phyloP scores from a whole-genome alignment of 1,140 invertebrate genomes.

The Megalopta genalis region DNA sequence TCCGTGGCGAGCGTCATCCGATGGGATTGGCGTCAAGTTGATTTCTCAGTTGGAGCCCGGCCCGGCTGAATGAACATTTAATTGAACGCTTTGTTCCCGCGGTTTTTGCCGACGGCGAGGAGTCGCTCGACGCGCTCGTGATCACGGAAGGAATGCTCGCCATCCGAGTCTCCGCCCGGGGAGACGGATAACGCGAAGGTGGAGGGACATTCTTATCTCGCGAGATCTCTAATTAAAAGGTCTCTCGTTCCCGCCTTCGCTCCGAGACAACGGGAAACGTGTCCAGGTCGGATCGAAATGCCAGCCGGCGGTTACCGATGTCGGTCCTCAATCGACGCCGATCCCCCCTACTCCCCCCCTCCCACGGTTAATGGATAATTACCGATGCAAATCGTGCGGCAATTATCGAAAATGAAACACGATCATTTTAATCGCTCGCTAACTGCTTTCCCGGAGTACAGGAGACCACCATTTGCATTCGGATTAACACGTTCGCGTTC shows the following conservation, averaged over 20 bases:
- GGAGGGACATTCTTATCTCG: constrained; percentile 46
- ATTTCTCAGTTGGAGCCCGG: constrained; percentile 27
- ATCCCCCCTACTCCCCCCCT: not conserved
- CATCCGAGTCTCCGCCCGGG: not conserved
- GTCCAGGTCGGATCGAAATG: constrained; percentile 2
- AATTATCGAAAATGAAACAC: constrained; percentile 16
- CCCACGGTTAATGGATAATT: constrained; percentile 26
- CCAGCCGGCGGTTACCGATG: constrained; percentile 1
- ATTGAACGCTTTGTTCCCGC: constrained; percentile 55
- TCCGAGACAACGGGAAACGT: constrained; percentile 19
- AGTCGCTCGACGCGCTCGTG: not conserved
- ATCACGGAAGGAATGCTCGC: constrained; percentile 46
- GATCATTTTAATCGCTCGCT: not conserved
- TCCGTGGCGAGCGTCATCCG: not conserved
- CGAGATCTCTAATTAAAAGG: constrained; percentile 67
- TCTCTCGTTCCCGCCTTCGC: constrained; percentile 53
- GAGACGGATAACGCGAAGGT: constrained; percentile 19
- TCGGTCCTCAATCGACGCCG: constrained; percentile 25
- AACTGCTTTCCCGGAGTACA: too few species aligned
- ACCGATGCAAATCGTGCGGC: constrained; percentile 20
- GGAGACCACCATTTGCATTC: too few species aligned
- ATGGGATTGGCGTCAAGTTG: constrained; percentile 31
- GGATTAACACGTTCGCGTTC: too few species aligned
- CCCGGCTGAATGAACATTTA: constrained; percentile 34
- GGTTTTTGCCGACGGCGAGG: constrained; percentile 35